phyloP scores from a whole-genome alignment of 1,140 invertebrate genomes.

The Bombus soroeensis region DNA sequence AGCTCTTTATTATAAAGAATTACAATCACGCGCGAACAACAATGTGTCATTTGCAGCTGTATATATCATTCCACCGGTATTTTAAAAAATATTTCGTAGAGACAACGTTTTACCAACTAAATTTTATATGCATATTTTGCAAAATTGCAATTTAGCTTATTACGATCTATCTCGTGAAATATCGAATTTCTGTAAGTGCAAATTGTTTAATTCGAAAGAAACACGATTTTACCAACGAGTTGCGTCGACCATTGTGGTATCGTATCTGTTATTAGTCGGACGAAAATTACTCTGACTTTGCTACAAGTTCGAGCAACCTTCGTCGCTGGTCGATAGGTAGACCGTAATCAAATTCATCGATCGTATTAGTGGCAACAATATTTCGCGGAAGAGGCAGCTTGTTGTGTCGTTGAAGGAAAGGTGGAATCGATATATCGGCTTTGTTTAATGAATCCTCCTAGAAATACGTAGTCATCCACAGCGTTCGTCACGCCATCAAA shows the following conservation, averaged over 20 bases:
- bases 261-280: neutral
- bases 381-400: conserved; percentile 28
- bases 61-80: neutral
- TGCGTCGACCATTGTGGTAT: neutral
- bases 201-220: neutral
- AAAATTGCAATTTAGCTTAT: too few relatives aligned
- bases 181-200: neutral
- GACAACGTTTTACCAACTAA: too few relatives aligned
- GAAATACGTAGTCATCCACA: conserved; percentile 46
- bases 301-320: conserved; percentile 24
- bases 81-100: too few relatives aligned
- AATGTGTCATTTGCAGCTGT: neutral
- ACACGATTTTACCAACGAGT: neutral
- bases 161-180: too few relatives aligned
- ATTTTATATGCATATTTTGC: too few relatives aligned
- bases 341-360: conserved; percentile 51
- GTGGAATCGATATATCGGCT: conserved; percentile 49
- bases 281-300: neutral
- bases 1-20: neutral
- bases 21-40: neutral
- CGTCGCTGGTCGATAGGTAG: neutral
- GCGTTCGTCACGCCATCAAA: conserved; percentile 37
- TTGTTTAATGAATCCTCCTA: conserved; percentile 44
- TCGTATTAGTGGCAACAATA: conserved; percentile 36
- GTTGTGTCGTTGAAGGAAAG: conserved; percentile 14